These are phyloP conservation scores for Norana najaformis DNA, from an alignment of 2,888 invertebrate genomes.

Conservation along the genomic window DNA sequence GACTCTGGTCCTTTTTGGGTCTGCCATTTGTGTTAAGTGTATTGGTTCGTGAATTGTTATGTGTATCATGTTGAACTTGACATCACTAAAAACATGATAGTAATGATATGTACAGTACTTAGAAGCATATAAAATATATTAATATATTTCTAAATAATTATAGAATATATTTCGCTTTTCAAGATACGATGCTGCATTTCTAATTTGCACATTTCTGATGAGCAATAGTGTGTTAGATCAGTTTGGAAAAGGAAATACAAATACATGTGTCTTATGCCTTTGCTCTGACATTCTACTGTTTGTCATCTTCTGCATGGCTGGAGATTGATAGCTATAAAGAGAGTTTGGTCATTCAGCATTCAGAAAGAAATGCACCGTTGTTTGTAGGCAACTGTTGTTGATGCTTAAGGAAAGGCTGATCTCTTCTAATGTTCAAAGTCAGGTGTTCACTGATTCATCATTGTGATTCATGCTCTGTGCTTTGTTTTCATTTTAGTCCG, in stretches of 20 bases:
- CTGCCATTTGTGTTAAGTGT: too few species aligned
- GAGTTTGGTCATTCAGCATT: neutral
- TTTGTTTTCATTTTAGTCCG: conserved; percentile 58
- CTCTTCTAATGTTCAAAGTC: neutral
- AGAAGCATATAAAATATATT: too few species aligned
- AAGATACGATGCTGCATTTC: neutral
- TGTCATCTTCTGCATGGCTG: neutral
- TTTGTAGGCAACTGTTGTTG: neutral
- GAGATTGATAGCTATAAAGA: neutral
- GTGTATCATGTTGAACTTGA: too few species aligned
- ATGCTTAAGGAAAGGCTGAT: neutral
- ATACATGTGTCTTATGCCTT: neutral
- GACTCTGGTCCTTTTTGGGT: too few species aligned
- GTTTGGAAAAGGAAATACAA: neutral
- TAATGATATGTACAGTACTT: too few species aligned
- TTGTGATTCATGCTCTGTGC: neutral
- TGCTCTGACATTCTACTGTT: neutral
- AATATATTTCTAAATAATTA: too few species aligned
- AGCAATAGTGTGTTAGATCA: too few species aligned
- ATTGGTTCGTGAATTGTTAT: too few species aligned
- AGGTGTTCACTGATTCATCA: neutral
- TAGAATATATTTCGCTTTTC: too few species aligned
- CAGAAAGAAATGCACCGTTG: neutral
- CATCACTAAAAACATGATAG: too few species aligned
- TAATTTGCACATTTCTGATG: too few species aligned